Evolutionary conservation across 2,113 vertebrate genomes (phyloP), one percentile per base, ranked within the genome.

Genomic region (Eira barbara): DNA sequence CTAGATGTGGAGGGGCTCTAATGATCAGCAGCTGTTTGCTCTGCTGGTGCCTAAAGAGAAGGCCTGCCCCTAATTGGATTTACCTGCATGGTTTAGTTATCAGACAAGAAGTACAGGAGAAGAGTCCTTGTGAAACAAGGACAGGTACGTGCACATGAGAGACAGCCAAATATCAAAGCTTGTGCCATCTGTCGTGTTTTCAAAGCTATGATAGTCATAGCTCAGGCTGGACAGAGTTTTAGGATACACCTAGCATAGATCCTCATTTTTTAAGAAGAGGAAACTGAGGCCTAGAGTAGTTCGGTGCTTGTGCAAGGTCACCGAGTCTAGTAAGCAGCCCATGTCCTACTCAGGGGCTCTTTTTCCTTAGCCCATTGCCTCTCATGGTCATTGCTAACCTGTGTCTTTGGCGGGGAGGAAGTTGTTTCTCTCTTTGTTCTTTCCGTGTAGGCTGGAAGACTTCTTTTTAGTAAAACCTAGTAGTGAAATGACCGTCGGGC

Each of bases 31-130:
- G 95, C 87, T 97, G 89, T 55, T 82, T 85, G 36, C 97, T 85
- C 95, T 95, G 95, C 67, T 95, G 94, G 83, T 47, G 59, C 89
- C 39, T 14, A 7, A 59, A 89, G 91, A 91, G 61, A 89, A 90
- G 47, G 57, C 27, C 27, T 74, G 23, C 52, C 27, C 86, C 86
- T 98, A 90, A 96, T 87, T 96, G 92, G 73, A 98, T 95, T 97
- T 97, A 96, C 86, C 78, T 98, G 83, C 21, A 29, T 95, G 79
- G 91, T 91, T 94, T 92, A 63, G 69, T 96, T 95, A 94, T 61
- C 34, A 31, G 87, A 91, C 69, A 93, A 92, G 71, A 92, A 86
- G 59, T 47, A 36, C 73, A 89, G 29, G 34, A 94, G 73, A 79
- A 93, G 82, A 79, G 20, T 65, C 90, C 8, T 42, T 27, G 78